phyloP scores from a whole-genome alignment of 2,888 invertebrate species.

The Heliconius cydno region DNA sequence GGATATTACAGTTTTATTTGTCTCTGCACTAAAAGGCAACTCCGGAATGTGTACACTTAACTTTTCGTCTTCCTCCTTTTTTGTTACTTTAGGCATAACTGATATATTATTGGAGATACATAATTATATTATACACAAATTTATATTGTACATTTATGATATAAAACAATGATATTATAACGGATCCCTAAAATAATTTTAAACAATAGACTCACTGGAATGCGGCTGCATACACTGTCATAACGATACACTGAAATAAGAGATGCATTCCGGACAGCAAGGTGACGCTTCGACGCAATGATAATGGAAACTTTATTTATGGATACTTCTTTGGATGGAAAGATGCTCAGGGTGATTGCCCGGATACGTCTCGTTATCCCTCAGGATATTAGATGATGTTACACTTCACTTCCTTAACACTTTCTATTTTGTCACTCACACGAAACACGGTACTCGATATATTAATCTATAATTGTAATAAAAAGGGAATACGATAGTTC shows the following conservation, averaged over 20 bases:
- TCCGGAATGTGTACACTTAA: neutral
- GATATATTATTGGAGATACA: neutral
- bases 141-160: neutral
- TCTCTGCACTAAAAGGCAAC: neutral
- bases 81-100: neutral
- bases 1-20: too few relatives aligned
- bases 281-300: too few relatives aligned
- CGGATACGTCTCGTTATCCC: too few relatives aligned
- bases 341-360: neutral
- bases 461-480: neutral
- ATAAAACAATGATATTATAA: neutral
- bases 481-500: neutral
- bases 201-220: neutral
- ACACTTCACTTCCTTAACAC: too few relatives aligned
- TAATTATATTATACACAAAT: neutral
- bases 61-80: neutral
- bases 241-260: neutral
- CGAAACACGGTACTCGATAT: too few relatives aligned
- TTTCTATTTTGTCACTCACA: too few relatives aligned
- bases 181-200: neutral
- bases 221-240: too few relatives aligned
- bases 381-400: too few relatives aligned
- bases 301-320: too few relatives aligned
- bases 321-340: neutral
- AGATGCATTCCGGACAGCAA: too few relatives aligned